Conservation (phyloP, 2,888 invertebrate species). For the Xestia xanthographa region DNA sequence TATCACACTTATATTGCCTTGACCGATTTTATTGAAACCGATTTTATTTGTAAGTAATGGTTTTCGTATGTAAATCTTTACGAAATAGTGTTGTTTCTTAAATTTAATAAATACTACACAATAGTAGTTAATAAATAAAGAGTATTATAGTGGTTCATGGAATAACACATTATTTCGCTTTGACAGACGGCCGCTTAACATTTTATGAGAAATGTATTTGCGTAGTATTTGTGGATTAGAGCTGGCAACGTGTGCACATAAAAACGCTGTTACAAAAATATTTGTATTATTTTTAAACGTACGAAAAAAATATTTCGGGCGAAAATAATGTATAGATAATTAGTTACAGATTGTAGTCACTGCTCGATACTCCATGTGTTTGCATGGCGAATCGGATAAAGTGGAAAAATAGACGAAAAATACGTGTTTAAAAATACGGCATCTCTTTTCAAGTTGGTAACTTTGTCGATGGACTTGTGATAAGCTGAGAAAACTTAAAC, state of each 20-base stretch:
- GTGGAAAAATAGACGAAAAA: neutral
- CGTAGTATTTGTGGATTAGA: conserved; percentile 35
- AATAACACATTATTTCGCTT: neutral
- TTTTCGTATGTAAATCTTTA: neutral
- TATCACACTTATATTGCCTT: neutral
- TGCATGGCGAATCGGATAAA: neutral
- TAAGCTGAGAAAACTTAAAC: neutral
- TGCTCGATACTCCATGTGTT: neutral
- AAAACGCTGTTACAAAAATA: conserved; percentile 23
- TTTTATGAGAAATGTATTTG: conserved; percentile 39
- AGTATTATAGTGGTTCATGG: conserved; percentile 2
- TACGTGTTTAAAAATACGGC: neutral
- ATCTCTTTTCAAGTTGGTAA: neutral
- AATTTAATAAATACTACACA: neutral
- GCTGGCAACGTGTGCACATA: conserved; percentile 33
- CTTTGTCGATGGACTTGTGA: neutral
- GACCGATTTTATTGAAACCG: neutral
- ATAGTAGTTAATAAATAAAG: conserved; percentile 6
- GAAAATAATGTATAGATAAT: conserved; percentile 14
- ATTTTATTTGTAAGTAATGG: neutral
- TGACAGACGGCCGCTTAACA: conserved; percentile 5
- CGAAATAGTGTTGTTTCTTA: neutral
- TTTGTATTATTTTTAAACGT: conserved; percentile 44
- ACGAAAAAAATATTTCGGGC: conserved; percentile 6
- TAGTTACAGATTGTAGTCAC: conserved; percentile 22